Percentiles rank a stretch among this genome's conserved stretches.
Evolutionary conservation across 2,113 vertebrate genomes (phyloP).

Genomic region (Zosterops japonicus): DNA sequence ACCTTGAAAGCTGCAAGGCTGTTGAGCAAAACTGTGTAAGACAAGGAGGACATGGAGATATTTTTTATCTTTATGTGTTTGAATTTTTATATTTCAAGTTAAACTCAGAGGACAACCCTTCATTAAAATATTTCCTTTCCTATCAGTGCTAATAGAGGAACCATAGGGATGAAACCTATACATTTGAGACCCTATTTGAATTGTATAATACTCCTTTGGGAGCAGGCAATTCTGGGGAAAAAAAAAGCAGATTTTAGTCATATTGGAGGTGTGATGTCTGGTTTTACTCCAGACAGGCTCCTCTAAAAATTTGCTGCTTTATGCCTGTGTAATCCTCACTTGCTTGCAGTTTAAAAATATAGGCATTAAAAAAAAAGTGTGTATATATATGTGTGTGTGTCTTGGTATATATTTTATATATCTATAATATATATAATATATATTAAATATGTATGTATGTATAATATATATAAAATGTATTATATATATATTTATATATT

Average conservation of each 20-base stretch:
- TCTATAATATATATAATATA: too few relatives aligned
- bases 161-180: background rate
- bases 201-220: background rate
- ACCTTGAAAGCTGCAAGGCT: background rate
- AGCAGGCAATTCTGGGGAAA: background rate
- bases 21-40: background rate
- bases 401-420: accelerated
- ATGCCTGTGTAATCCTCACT: background rate
- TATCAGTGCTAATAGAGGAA: background rate
- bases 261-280: conserved; percentile 42
- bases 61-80: background rate
- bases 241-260: background rate
- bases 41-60: background rate
- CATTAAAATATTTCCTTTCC: background rate
- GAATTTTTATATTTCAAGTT: background rate
- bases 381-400: background rate
- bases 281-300: conserved; percentile 1
- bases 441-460: accelerated
- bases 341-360: conserved; percentile 6
- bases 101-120: background rate
- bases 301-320: background rate
- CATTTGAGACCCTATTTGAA: background rate
- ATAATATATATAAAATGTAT: too few relatives aligned
- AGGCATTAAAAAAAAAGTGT: background rate
- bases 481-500: too few relatives aligned